These are phyloP conservation scores for Amblyjoppa proteus DNA, from an alignment of 2,888 invertebrate genomes.

Conservation along the genomic window DNA sequence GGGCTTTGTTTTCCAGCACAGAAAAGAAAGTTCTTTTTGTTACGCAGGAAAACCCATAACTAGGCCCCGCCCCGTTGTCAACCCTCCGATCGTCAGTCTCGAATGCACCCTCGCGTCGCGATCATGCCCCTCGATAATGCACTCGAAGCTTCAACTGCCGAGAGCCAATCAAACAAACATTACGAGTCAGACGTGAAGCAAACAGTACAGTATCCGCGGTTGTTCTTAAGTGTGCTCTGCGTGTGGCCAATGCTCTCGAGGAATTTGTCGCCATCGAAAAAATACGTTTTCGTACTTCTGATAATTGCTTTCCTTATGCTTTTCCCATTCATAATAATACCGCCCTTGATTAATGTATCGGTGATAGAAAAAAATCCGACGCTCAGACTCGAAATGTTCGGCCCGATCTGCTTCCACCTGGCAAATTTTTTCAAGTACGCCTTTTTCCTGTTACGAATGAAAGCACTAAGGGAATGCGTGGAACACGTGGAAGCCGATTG, in stretches of 20 bases:
- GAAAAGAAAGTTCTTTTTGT: no score
- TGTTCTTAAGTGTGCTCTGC: constrained; percentile 45
- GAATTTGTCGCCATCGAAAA: neutral
- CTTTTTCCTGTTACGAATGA: neutral
- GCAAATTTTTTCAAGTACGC: constrained; percentile 39
- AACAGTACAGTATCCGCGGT: constrained; percentile 35
- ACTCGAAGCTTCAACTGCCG: neutral
- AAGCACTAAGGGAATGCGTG: constrained; percentile 59
- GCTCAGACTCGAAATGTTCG: constrained; percentile 41
- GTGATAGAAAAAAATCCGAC: neutral
- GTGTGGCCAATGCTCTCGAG: constrained; percentile 51
- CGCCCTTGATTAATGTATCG: neutral
- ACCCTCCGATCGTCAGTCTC: neutral
- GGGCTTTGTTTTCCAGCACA: no score
- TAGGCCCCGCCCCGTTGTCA: no score
- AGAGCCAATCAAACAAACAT: neutral
- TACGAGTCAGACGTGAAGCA: constrained; percentile 28
- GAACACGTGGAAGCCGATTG: constrained; percentile 69
- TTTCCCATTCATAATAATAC: neutral
- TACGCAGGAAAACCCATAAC: neutral
- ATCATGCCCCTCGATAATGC: neutral
- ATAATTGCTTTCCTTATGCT: neutral
- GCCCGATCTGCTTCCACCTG: constrained; percentile 44
- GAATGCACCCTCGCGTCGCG: neutral
- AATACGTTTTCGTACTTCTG: neutral